Evolutionary conservation across 2,113 vertebrate species (phyloP).

Genomic region (Mugil cephalus): DNA sequence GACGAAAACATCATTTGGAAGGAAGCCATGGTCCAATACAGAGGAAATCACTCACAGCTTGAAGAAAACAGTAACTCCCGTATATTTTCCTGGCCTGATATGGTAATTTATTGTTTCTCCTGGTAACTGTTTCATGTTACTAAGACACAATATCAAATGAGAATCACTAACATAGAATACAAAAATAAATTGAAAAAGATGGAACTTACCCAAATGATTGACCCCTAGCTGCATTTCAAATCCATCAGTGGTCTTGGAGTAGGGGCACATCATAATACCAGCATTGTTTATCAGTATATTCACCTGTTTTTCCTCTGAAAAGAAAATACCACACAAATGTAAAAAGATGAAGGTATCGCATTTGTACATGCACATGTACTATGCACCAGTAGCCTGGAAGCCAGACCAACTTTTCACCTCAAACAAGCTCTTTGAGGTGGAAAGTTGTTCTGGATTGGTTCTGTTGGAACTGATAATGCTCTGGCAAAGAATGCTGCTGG

Average conservation of each 20-base stretch:
- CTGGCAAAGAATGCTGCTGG: too few species aligned
- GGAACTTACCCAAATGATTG: conserved; percentile 84
- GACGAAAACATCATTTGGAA: conserved; percentile 29
- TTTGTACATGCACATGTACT: background rate
- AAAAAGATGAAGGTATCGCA: background rate
- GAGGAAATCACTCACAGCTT: conserved; percentile 14
- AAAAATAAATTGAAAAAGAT: background rate
- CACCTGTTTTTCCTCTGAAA: conserved; percentile 82
- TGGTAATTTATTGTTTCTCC: background rate
- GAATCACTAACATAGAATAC: background rate
- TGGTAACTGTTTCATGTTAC: background rate
- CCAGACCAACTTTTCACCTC: too few species aligned
- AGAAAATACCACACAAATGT: background rate
- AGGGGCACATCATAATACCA: conserved; percentile 87
- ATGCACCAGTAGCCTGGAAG: too few species aligned
- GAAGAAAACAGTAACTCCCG: conserved; percentile 13
- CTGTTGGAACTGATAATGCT: too few species aligned
- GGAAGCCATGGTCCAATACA: conserved; percentile 8
- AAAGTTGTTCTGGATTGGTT: too few species aligned
- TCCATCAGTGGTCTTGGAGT: conserved; percentile 83
- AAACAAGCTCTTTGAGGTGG: too few species aligned
- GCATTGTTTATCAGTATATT: conserved; percentile 87
- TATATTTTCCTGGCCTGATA: background rate
- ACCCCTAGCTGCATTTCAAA: conserved; percentile 86
- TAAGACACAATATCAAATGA: background rate